Conservation (phyloP, 2,113 vertebrate genomes). For the Corydoras sp. region DNA sequence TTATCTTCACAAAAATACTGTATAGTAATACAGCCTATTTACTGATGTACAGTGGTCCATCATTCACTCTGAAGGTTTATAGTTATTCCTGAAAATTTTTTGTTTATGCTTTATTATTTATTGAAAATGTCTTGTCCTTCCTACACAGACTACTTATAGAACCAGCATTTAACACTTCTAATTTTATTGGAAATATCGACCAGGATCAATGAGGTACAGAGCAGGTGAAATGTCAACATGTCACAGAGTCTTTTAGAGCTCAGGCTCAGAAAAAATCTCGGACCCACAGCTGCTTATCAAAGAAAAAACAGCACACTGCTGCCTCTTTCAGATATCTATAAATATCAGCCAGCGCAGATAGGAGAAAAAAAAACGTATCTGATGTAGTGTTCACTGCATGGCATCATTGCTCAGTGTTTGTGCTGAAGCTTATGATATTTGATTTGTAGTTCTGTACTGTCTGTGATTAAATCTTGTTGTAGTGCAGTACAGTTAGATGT, state of each 20-base stretch:
- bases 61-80: too few species aligned
- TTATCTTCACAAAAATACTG: too few species aligned
- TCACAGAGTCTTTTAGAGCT: background rate
- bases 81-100: too few species aligned
- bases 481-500: background rate
- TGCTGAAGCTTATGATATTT: background rate
- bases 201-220: slow-evolving; percentile 11
- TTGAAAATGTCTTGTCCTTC: slow-evolving; percentile 16
- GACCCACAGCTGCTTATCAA: too few species aligned
- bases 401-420: background rate
- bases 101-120: background rate
- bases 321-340: slow-evolving; percentile 8
- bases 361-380: background rate
- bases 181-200: slow-evolving; percentile 37
- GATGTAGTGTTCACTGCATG: background rate
- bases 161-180: slow-evolving; percentile 15
- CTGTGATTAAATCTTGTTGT: background rate
- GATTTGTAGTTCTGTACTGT: background rate
- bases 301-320: background rate
- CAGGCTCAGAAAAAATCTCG: too few species aligned
- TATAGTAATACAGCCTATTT: too few species aligned
- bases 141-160: background rate
- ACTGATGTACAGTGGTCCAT: too few species aligned
- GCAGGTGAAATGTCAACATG: background rate
- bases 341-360: slow-evolving; percentile 23